These are phyloP conservation scores for Antheraea yamamai DNA, from an alignment of 2,888 invertebrate genomes.

Conservation along the genomic window DNA sequence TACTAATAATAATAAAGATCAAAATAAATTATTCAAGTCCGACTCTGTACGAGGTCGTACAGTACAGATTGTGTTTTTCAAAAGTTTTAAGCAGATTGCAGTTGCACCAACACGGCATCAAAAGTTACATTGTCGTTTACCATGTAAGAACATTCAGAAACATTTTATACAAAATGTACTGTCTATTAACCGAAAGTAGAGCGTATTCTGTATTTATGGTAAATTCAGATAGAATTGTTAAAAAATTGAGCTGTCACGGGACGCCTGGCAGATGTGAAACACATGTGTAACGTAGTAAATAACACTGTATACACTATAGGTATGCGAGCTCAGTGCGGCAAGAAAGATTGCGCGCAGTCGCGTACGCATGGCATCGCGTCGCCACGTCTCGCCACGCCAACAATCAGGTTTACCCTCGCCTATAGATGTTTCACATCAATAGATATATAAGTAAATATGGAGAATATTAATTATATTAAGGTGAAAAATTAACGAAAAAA, in stretches of 20 bases:
- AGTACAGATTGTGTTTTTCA: constrained; percentile 17
- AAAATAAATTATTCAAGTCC: background rate
- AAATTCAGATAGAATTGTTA: background rate
- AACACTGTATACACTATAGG: too few relatives aligned
- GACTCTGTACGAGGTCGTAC: background rate
- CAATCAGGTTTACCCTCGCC: too few relatives aligned
- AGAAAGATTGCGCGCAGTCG: too few relatives aligned
- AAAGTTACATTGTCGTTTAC: constrained; percentile 19
- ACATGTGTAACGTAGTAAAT: too few relatives aligned
- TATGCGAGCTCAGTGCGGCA: too few relatives aligned
- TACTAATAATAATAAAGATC: background rate
- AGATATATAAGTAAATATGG: background rate
- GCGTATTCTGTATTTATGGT: background rate
- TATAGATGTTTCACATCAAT: too few relatives aligned
- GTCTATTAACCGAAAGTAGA: background rate
- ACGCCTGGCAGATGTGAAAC: too few relatives aligned
- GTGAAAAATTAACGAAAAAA: background rate
- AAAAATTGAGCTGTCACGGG: too few relatives aligned
- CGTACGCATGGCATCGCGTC: too few relatives aligned
- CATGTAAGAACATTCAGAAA: constrained; percentile 8
- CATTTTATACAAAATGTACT: constrained; percentile 15
- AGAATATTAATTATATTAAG: background rate
- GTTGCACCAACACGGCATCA: constrained; percentile 14
- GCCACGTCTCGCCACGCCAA: too few relatives aligned
- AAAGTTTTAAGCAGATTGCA: constrained; percentile 19